These are phyloP conservation scores for Leptodactylus fallax DNA, from an alignment of 2,797 vertebrate species.

Conservation along the genomic window DNA sequence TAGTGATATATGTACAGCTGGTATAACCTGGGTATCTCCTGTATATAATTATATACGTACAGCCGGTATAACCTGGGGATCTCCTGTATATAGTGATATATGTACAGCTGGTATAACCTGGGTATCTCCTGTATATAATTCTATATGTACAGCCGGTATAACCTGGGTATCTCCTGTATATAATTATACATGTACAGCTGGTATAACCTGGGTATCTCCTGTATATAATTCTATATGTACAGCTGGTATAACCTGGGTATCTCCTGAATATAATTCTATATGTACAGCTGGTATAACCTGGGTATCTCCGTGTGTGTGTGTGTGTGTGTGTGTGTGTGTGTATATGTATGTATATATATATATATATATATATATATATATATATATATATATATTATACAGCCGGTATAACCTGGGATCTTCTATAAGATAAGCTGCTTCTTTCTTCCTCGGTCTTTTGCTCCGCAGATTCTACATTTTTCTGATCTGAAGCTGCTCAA, in stretches of 20 bases:
- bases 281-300: not conserved
- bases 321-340: too few relatives aligned
- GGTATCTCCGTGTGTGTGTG: too few relatives aligned
- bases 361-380: too few relatives aligned
- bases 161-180: not conserved
- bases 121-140: not conserved
- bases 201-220: not conserved
- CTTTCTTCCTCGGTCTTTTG: not conserved
- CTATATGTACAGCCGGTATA: not conserved
- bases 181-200: not conserved
- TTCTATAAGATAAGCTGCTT: not conserved
- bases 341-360: too few relatives aligned
- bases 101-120: not conserved
- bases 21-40: not conserved
- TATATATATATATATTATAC: too few relatives aligned
- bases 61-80: not conserved
- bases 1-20: not conserved
- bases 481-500: constrained; percentile 49
- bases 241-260: not conserved
- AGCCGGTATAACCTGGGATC: too few relatives aligned
- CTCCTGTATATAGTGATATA: not conserved
- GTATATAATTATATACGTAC: not conserved
- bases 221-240: not conserved
- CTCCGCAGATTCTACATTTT: constrained; percentile 5
- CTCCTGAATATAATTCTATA: not conserved